Evolutionary conservation across 2,113 vertebrate species (phyloP), one percentile per base, ranked within the genome.

Genomic region (Silurus asotus): DNA sequence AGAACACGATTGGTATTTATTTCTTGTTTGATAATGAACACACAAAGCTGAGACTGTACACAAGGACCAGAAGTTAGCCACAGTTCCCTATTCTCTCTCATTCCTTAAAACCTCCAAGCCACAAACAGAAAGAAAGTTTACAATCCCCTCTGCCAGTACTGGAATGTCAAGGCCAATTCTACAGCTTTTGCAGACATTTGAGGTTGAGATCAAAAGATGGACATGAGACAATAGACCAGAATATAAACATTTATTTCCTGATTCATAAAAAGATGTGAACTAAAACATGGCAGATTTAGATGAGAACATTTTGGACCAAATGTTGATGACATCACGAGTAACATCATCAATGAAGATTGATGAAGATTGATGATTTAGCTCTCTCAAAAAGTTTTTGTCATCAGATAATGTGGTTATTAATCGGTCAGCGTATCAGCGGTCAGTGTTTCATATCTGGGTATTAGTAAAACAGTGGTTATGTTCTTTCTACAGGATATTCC

Each of bases 41-140:
- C 87, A 78, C 87, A 78, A 89, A 92, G 91, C 89, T 92, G 91
- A 67, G 58, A 84, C 83, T 72, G 65, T 65, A 74, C 74, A 86
- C 84, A 87, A 78, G 86, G 6, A 69, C 81, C 81, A 37, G 17
- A 49, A 64, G 48, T 86, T 76, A 85, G 61, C 81, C 77, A 45
- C 59, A 48, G 20, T 89, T 83, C 61, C 75, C 79, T 23, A 79
- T 75, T 67, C 64, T 23, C 70, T 75, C 23, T 81, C 58, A 81
- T 61, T 84, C 20, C 76, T 65, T 56, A 76, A 77, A 51, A 82
- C 75, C n/a, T 56, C 53, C 25, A 80, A 82, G 70, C 64, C 70
- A 79, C 62, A 79, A 75, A 83, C 20, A 84, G 48, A 58, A 53
- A 70, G n/a, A 51, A 56, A 56, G 25, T 70, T 49, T 59, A 76